phyloP scores from a whole-genome alignment of 2,888 invertebrate genomes.

The Poecilobothrus nobilitatus region DNA sequence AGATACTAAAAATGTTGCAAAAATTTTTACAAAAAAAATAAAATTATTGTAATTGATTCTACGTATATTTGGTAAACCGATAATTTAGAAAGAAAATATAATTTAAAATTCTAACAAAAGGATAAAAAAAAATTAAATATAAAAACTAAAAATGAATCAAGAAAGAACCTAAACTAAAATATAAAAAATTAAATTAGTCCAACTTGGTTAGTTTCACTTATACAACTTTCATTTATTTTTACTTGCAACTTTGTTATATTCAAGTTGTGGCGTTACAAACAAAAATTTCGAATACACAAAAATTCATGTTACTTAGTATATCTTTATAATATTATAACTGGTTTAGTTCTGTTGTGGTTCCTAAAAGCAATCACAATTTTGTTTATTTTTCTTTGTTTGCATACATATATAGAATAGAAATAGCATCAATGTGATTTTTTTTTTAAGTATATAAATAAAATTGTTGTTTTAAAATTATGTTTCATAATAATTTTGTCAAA shows the following conservation, averaged over 20 bases:
- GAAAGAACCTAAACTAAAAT: background rate
- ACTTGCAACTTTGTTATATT: background rate
- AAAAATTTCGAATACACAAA: background rate
- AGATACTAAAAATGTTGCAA: background rate
- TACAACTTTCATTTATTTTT: background rate
- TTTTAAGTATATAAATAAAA: too few species aligned
- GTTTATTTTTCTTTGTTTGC: background rate
- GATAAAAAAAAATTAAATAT: too few species aligned
- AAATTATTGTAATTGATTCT: background rate
- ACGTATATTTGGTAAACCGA: background rate
- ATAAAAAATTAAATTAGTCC: background rate
- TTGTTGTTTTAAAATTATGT: too few species aligned
- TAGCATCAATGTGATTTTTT: too few species aligned
- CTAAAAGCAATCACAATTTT: background rate
- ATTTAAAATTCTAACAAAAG: background rate
- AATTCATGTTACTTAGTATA: background rate
- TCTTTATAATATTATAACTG: background rate
- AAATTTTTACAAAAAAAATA: background rate
- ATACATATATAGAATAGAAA: too few species aligned
- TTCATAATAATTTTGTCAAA: too few species aligned
- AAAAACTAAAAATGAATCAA: background rate
- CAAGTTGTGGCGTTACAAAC: background rate
- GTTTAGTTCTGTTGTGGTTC: background rate
- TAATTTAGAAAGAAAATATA: background rate
- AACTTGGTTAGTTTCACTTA: background rate